Evolutionary conservation across 2,113 vertebrate species (phyloP), one percentile per base, ranked within the genome.

Genomic region (Sander vitreus): DNA sequence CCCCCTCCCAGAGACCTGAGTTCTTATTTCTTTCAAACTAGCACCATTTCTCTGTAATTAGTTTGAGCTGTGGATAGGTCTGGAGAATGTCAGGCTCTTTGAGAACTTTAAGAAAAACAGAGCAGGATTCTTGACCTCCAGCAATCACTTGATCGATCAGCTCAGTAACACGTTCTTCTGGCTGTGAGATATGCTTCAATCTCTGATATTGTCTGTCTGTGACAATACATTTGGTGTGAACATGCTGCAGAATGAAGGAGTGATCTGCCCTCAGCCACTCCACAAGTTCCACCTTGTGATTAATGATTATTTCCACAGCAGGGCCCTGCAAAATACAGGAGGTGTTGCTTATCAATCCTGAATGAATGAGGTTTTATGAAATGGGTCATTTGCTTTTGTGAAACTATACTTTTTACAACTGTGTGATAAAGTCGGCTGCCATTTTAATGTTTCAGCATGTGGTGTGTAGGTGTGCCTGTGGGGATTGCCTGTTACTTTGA

Each of bases 71-170:
- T 18, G 84, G 87, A 48, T 53, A 86, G 0, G 73, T 78, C 0
- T 0, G 0, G 0, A 74, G 27, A 62, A 83, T 16, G 0, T 19
- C 0, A 11, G 59, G 30, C 11, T 53, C 1, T 58, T 62, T 66
- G 21, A 89, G 80, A 74, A 86, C 30, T 16, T 83, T 1, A 47
- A 78, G 43, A 33, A 86, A 89, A 2, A 3, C 1, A 3, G 3
- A 10, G 0, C 80, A 66, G 18, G 23, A 58, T 0, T 81, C 1
- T 63, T 76, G 27, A 12, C 64, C 73, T 2, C 78, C 71, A 1
- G 0, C 0, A 9, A 78, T 23, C 21, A 85, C 39, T 0, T 14
- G 18, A 51, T 83, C 83, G 1, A 85, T 45, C 15, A 86, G 77
- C 2, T 71, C 0, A 14, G 0, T 77, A 0, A 83, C 12, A 1